These are phyloP conservation scores for Chinchilla lanigera DNA, from an alignment of 2,113 vertebrate species.

Conservation along the genomic window DNA sequence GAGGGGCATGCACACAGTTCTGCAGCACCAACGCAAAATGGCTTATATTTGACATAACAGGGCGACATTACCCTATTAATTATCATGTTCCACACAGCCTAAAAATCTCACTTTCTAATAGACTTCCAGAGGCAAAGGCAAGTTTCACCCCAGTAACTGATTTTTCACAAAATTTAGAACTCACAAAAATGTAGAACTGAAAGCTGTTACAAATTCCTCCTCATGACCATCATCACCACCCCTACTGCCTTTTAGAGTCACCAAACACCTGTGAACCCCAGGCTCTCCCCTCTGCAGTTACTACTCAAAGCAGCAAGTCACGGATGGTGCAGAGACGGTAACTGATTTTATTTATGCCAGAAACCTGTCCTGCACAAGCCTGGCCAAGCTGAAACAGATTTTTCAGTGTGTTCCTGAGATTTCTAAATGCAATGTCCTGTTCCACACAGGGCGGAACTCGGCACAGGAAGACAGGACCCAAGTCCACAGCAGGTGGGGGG, in stretches of 20 bases:
- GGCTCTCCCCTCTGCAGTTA: neutral
- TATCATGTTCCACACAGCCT: neutral
- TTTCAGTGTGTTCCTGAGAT: neutral
- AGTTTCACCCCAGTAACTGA: neutral
- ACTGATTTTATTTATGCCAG: neutral
- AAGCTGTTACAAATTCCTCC: neutral
- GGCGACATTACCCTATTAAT: neutral
- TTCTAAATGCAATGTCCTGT: neutral
- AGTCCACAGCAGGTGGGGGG: too few relatives aligned
- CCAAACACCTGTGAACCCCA: neutral
- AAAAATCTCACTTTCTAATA: neutral
- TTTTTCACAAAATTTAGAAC: neutral
- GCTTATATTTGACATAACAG: neutral
- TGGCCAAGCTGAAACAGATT: neutral
- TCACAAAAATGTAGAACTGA: neutral
- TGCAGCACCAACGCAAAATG: neutral
- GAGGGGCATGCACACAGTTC: neutral
- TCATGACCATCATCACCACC: neutral
- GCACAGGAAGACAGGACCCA: neutral
- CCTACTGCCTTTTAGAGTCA: neutral
- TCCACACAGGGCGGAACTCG: neutral
- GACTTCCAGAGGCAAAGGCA: neutral
- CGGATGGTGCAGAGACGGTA: neutral
- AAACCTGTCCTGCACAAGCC: neutral
- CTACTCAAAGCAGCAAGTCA: neutral